A percentile compares a stretch with the other conserved stretches of the same genome.
These are phyloP conservation scores for Pseudomyrmex sp. DNA, from an alignment of 1,140 invertebrate genomes.

Conservation along the genomic window DNA sequence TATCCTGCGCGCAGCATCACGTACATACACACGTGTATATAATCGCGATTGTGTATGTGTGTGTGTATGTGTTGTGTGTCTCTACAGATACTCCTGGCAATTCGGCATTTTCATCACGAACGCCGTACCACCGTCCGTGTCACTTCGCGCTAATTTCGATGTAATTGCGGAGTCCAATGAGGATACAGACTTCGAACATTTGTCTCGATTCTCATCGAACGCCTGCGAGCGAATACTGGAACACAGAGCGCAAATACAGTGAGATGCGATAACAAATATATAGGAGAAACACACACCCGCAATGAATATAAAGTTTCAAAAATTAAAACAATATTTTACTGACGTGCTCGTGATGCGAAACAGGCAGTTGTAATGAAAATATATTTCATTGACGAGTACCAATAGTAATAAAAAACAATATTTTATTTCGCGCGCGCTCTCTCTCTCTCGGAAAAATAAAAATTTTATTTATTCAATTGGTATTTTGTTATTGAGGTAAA, in stretches of 20 bases:
- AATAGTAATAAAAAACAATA: too few relatives aligned
- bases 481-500: too few relatives aligned
- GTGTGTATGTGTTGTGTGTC: neutral
- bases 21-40: too few relatives aligned
- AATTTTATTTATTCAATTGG: too few relatives aligned
- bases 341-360: neutral
- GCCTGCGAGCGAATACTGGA: too few relatives aligned
- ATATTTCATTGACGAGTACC: neutral
- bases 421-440: too few relatives aligned
- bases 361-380: conserved; percentile 1
- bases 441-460: too few relatives aligned
- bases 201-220: neutral
- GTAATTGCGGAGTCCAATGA: neutral
- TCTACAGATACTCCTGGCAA: neutral
- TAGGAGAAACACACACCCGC: neutral
- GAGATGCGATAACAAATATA: too few relatives aligned
- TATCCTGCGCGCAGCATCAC: conserved; percentile 18
- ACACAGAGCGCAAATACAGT: neutral
- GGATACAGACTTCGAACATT: conserved; percentile 2
- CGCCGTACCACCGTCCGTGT: conserved; percentile 4
- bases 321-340: neutral
- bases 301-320: neutral
- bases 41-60: neutral
- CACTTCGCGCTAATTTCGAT: conserved; percentile 22
- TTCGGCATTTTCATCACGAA: conserved; percentile 48